These are phyloP conservation scores for Gari tellinella DNA, from an alignment of 2,888 invertebrate species.

Conservation along the genomic window DNA sequence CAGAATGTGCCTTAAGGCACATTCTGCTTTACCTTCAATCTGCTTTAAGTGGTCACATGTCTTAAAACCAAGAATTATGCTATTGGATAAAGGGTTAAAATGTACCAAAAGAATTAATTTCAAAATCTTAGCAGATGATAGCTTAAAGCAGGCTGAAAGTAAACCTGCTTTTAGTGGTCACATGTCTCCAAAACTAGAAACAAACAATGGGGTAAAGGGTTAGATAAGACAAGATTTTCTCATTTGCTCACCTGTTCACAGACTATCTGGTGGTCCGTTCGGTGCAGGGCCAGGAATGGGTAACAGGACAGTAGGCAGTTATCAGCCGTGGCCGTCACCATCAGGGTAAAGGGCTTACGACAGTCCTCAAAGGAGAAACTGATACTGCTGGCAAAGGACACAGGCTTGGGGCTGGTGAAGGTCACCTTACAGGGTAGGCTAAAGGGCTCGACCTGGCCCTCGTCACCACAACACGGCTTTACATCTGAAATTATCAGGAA, in stretches of 20 bases:
- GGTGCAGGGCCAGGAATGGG: slow-evolving; percentile 82
- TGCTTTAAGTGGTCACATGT: too few species aligned
- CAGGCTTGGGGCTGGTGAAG: slow-evolving; percentile 78
- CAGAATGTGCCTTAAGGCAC: too few species aligned
- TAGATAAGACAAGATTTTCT: too few species aligned
- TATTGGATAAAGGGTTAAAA: too few species aligned
- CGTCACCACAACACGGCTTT: slow-evolving; percentile 73
- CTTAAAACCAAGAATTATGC: too few species aligned
- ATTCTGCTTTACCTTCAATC: too few species aligned
- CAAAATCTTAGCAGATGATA: too few species aligned
- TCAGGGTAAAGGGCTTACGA: slow-evolving; percentile 74
- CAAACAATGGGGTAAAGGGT: too few species aligned
- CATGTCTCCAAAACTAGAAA: too few species aligned
- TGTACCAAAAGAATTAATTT: too few species aligned
- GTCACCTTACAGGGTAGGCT: slow-evolving; percentile 74
- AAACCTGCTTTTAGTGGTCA: too few species aligned
- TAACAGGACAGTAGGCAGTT: slow-evolving; percentile 84
- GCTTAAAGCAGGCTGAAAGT: too few species aligned
- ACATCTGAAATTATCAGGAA: slow-evolving; percentile 62
- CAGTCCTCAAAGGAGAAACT: slow-evolving; percentile 77
- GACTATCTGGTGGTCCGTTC: slow-evolving; percentile 83
- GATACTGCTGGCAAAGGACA: slow-evolving; percentile 79
- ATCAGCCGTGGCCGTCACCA: slow-evolving; percentile 83
- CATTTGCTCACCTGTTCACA: slow-evolving; percentile 81
- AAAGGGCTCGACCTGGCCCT: slow-evolving; percentile 76